Conservation (phyloP, 2,797 vertebrate genomes). For the Gymnocypris eckloni region DNA sequence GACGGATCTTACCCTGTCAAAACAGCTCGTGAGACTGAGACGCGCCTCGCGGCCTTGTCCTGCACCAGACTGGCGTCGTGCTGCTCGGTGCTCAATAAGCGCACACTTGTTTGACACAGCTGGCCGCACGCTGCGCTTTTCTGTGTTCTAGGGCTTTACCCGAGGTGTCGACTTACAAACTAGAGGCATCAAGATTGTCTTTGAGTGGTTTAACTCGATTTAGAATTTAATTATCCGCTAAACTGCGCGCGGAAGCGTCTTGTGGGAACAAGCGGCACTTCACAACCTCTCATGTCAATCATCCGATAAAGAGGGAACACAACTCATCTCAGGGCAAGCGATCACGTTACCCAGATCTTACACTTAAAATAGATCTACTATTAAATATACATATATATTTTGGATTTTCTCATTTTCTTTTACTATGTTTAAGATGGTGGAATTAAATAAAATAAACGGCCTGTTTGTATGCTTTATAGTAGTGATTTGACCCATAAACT, state of each 20-base stretch:
- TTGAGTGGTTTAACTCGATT: conserved; percentile 78
- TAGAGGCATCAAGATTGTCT: conserved; percentile 70
- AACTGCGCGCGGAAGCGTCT: conserved; percentile 75
- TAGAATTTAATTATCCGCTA: conserved; percentile 87
- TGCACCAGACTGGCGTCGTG: conserved; percentile 40
- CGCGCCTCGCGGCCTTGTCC: conserved; percentile 36
- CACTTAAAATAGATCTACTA: not conserved
- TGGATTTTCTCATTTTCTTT: not conserved
- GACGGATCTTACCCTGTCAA: conserved; percentile 61
- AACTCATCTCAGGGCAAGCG: not conserved
- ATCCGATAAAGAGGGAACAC: conserved; percentile 63
- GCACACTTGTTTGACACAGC: conserved; percentile 70
- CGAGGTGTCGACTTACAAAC: conserved; percentile 78
- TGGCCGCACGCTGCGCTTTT: conserved; percentile 70
- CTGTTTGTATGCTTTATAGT: too few relatives aligned
- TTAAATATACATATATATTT: not conserved
- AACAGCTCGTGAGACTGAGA: conserved; percentile 58
- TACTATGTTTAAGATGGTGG: not conserved
- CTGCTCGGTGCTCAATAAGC: conserved; percentile 21
- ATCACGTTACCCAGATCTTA: conserved; percentile 13
- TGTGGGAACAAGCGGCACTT: conserved; percentile 72
- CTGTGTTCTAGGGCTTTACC: conserved; percentile 70
- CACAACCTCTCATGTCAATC: conserved; percentile 76
- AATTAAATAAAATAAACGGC: not conserved
- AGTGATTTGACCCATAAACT: not conserved